A percentile compares a stretch with the other conserved stretches of the same genome.
These are phyloP conservation scores for Cladorhizidae sp. DNA, from an alignment of 37 sponge, comb jelly and placozoan genomes.

Conservation along the genomic window DNA sequence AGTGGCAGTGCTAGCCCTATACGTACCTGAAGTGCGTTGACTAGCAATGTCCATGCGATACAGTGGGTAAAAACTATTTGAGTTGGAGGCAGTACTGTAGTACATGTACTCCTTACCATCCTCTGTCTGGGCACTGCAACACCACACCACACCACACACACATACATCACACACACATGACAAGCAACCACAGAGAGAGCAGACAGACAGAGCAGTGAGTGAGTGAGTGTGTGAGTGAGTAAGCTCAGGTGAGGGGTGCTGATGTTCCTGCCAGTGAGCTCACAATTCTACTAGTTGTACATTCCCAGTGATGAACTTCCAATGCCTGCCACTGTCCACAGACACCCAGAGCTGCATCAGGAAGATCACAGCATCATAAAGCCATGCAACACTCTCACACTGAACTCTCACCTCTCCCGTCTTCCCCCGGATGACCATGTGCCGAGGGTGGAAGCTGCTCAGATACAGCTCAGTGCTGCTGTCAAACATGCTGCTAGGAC, in stretches of 20 bases:
- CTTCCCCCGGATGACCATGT: slow-evolving; percentile 25
- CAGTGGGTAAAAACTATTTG: slow-evolving; percentile 9
- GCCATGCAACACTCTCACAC: not conserved
- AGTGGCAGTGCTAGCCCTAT: too few species aligned
- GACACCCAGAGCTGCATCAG: slow-evolving; percentile 37
- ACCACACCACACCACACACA: not conserved
- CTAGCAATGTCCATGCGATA: slow-evolving; percentile 30
- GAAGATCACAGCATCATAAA: not conserved
- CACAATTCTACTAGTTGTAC: slow-evolving; percentile 33
- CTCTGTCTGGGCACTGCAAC: slow-evolving; percentile 2
- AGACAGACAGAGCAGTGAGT: not conserved
- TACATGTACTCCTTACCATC: slow-evolving; percentile 9
- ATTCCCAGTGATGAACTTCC: not conserved
- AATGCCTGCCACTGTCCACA: not conserved
- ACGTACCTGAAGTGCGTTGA: not conserved
- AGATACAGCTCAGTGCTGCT: slow-evolving; percentile 28
- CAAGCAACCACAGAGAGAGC: too few species aligned
- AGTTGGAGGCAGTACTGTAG: not conserved
- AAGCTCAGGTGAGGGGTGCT: not conserved
- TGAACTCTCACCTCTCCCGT: slow-evolving; percentile 3
- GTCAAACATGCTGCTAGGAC: slow-evolving; percentile 43
- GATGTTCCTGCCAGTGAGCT: not conserved
- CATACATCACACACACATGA: too few species aligned
- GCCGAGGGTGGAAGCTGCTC: slow-evolving; percentile 7
- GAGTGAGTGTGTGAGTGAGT: too few species aligned